Evolutionary conservation across 2,888 invertebrate genomes (phyloP).

Genomic region (Helicoverpa assulta): DNA sequence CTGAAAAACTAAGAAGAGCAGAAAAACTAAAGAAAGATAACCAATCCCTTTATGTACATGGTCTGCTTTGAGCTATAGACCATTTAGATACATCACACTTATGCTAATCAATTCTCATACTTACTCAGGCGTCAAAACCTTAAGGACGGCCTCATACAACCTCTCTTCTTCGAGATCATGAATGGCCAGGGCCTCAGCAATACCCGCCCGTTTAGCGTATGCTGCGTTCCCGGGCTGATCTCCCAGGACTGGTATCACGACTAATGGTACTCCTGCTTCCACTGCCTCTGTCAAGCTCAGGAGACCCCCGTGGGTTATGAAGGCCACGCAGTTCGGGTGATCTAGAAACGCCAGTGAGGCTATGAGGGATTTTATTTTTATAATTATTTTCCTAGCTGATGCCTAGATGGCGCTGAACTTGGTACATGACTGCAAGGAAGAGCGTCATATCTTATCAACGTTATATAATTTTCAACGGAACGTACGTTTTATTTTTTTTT

Average conservation of each 20-base stretch:
- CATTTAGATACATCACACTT: too few relatives aligned
- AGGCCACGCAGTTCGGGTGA: conserved; percentile 90
- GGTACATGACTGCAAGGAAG: too few relatives aligned
- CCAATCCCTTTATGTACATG: too few relatives aligned
- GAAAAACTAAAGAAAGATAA: too few relatives aligned
- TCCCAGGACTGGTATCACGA: conserved; percentile 89
- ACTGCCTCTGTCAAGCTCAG: conserved; percentile 88
- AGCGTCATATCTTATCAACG: too few relatives aligned
- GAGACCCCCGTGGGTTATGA: conserved; percentile 87
- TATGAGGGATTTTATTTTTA: too few relatives aligned
- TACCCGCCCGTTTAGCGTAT: conserved; percentile 67
- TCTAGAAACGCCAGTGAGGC: conserved; percentile 77
- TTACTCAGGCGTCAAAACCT: conserved; percentile 84
- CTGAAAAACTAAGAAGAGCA: too few relatives aligned
- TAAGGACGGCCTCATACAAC: conserved; percentile 78
- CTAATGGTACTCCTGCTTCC: conserved; percentile 86
- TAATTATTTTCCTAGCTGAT: too few relatives aligned
- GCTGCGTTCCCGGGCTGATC: conserved; percentile 85
- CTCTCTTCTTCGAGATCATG: conserved; percentile 80
- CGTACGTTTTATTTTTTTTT: too few relatives aligned
- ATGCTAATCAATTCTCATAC: conserved; percentile 44
- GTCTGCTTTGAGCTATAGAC: too few relatives aligned
- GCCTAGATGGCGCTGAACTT: too few relatives aligned
- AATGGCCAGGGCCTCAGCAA: conserved; percentile 82
- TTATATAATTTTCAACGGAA: too few relatives aligned